These are phyloP conservation scores for Sicus ferrugineus DNA, from an alignment of 2,888 invertebrate species.

Conservation along the genomic window DNA sequence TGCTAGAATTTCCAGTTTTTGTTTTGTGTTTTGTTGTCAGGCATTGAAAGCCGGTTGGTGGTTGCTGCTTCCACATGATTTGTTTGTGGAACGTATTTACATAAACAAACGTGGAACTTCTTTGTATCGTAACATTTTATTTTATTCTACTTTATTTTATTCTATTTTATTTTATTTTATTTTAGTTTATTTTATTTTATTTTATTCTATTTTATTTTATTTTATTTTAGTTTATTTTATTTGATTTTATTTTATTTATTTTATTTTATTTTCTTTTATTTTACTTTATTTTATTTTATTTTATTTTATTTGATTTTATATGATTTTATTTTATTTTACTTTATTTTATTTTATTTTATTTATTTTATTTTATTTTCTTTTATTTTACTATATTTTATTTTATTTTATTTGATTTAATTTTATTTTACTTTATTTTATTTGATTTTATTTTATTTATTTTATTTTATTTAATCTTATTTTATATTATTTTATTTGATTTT, in stretches of 20 bases:
- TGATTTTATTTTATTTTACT: no score
- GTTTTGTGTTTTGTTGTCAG: neutral
- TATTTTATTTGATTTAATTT: no score
- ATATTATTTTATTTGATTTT: no score
- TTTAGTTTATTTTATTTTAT: neutral
- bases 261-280: no score
- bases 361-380: neutral
- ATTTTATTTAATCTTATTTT: no score
- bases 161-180: neutral
- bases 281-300: no score
- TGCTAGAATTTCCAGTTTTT: slow-evolving; percentile 28
- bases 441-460: neutral
- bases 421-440: neutral
- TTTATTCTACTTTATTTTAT: no score
- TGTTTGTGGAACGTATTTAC: slow-evolving; percentile 16
- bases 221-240: no score
- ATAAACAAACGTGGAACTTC: neutral
- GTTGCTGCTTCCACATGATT: slow-evolving; percentile 3
- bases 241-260: no score
- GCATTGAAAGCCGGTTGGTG: neutral
- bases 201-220: no score
- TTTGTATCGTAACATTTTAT: neutral
- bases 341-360: neutral
- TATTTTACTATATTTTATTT: no score
- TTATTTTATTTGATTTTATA: no score